Conservation (phyloP, 2,113 vertebrate genomes). For the Tetrax tetrax region DNA sequence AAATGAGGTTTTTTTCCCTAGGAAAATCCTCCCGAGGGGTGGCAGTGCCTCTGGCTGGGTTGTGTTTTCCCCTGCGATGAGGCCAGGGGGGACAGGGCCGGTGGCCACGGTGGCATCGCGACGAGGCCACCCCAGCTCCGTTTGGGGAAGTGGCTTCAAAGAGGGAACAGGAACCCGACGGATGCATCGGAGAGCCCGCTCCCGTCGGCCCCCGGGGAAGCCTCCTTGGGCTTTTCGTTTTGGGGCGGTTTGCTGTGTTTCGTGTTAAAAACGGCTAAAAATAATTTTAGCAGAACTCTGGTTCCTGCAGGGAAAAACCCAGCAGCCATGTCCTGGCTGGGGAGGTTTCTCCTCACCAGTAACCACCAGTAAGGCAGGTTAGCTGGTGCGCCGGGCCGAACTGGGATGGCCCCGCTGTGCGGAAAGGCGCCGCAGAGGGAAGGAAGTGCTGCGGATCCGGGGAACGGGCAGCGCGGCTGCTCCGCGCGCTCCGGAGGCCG, state of each 20-base stretch:
- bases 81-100: neutral
- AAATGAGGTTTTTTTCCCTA: neutral
- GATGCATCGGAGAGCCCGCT: neutral
- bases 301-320: neutral
- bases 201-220: neutral
- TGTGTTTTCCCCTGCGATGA: neutral
- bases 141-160: slow-evolving; percentile 4
- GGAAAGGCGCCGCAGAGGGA: neutral
- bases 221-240: neutral
- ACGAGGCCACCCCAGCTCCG: neutral
- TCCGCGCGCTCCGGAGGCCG: no score
- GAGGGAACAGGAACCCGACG: neutral
- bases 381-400: neutral
- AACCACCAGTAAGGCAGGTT: neutral
- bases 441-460: neutral
- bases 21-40: neutral
- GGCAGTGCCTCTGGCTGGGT: neutral
- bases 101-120: neutral
- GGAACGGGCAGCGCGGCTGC: no score
- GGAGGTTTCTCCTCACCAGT: neutral
- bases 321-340: fast-evolving
- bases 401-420: neutral
- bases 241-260: neutral
- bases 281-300: neutral
- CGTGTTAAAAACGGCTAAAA: neutral